Base-by-base conservation (phyloP, 2,113 vertebrate species). In the Charadrius vociferus region DNA sequence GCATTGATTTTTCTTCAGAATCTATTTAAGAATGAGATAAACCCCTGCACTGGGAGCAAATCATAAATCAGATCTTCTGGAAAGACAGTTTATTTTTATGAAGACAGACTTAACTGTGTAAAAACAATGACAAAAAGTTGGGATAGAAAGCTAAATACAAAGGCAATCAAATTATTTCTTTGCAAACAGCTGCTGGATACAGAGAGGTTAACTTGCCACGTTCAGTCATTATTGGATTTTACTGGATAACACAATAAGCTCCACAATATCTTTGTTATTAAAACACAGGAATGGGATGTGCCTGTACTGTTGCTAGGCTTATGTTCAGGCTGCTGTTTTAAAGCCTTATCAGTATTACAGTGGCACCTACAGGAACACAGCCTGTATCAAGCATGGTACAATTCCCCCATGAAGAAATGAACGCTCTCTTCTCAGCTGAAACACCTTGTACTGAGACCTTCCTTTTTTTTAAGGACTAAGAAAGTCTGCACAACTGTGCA, bases 211-310 rank as follows among this genome's bases (percentile, higher is more conserved):
- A 96, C 53, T n/a, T 41, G 36, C 37, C 53, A 12, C 52, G 72
- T 94, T 90, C 95, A 65, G 90, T 27, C 62, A 10, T 50, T 77
- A 97, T 84, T 96, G 55, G 59, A 94, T 95, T 95, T 89, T 80
- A 87, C 84, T 50, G 4, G 20, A 1, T 85, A 96, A 95, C 71
- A 75, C 73, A 95, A 55, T 94, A 95, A 95, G 71, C 22, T 17
- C 45, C 62, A 75, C 53, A 81, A 26, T 74, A 89, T 58, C 49
- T 95, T 45, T 82, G 43, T 81, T 89, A 95, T 73, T 95, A 68
- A 92, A 86, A 89, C 65, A 79, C 88, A 86, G 2, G 39, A 37
- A 89, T 14, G 62, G 34, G 65, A 84, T 81, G 49, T 80, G 72
- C 52, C 36, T 68, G 68, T 50, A 32, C 39, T 81, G 68, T 81